phyloP scores from a whole-genome alignment of 2,797 vertebrate genomes.

The Pelochelys cantorii region DNA sequence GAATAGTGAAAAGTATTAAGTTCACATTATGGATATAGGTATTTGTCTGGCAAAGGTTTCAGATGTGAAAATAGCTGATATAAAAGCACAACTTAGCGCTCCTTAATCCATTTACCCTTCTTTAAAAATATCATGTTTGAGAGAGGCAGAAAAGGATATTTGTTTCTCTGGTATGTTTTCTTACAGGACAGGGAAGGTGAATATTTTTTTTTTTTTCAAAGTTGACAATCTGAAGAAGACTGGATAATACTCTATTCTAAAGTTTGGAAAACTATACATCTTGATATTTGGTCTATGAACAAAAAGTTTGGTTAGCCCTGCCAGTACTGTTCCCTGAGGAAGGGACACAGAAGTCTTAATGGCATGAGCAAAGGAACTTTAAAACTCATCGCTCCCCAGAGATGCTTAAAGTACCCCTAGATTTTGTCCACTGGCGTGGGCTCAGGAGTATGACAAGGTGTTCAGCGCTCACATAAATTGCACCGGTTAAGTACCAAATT shows the following conservation, averaged over 20 bases:
- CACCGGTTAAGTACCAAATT: neutral
- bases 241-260: constrained; percentile 37
- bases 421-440: constrained; percentile 30
- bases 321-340: constrained; percentile 15
- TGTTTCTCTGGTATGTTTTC: neutral
- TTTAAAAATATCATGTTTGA: constrained; percentile 17
- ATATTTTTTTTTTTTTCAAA: constrained; percentile 21
- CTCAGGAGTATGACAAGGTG: neutral
- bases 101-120: neutral
- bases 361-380: neutral
- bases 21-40: neutral
- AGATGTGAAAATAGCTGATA: neutral
- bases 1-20: neutral
- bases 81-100: neutral
- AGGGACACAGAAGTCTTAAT: constrained; percentile 6
- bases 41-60: neutral
- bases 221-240: constrained; percentile 21
- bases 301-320: constrained; percentile 43
- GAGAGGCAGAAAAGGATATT: neutral
- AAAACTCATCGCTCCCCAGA: neutral
- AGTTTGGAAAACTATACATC: constrained; percentile 37
- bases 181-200: neutral
- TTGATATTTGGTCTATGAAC: constrained; percentile 5
- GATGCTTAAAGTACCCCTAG: neutral
- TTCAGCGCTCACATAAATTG: neutral